phyloP scores from a whole-genome alignment of 2,797 vertebrate genomes.

The Mergus octosetaceus region DNA sequence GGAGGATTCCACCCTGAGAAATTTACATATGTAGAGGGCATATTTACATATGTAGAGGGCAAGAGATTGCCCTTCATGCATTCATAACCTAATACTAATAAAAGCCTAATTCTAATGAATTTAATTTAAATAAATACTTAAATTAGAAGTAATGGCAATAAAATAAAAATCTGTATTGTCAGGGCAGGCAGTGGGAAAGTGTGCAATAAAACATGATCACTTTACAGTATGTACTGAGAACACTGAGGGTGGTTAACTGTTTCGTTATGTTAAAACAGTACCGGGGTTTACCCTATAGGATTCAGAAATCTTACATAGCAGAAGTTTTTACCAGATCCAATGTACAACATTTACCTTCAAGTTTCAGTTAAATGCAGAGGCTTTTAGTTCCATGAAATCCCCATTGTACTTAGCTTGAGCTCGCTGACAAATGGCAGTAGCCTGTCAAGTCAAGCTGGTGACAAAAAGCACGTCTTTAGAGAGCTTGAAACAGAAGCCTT shows the following conservation, averaged over 20 bases:
- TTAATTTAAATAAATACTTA: background rate
- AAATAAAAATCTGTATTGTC: background rate
- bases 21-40: background rate
- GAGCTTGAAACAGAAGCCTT: background rate
- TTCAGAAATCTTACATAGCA: background rate
- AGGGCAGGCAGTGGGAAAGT: accelerated
- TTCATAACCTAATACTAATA: background rate
- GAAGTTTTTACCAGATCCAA: background rate
- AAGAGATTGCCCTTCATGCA: background rate
- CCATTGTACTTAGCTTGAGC: background rate
- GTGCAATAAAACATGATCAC: background rate
- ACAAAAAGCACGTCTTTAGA: background rate
- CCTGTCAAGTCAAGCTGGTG: background rate
- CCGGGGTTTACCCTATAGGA: background rate
- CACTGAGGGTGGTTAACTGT: background rate
- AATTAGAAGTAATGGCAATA: background rate
- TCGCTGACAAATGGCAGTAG: background rate
- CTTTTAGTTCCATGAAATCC: background rate
- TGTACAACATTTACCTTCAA: background rate
- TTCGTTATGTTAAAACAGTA: background rate
- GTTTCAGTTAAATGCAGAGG: background rate
- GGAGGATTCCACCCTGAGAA: background rate
- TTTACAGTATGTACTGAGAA: background rate
- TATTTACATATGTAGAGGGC: background rate
- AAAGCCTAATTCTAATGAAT: background rate